phyloP scores from a whole-genome alignment of 1,140 invertebrate genomes.

The Andrena cerasifolii region DNA sequence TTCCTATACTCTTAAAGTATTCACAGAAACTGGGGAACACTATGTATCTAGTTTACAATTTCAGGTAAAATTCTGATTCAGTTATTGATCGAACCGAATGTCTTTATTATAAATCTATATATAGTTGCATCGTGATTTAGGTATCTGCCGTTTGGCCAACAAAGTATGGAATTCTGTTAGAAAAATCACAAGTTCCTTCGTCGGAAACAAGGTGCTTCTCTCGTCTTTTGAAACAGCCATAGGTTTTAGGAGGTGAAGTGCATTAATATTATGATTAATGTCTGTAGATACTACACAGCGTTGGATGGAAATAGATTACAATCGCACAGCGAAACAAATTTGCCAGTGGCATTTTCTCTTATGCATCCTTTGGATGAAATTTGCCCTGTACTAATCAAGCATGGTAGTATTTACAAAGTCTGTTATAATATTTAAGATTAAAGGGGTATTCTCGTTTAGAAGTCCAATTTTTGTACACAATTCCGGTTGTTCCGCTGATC shows the following conservation, averaged over 20 bases:
- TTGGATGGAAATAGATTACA: slow-evolving; percentile 73
- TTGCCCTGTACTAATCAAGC: slow-evolving; percentile 90
- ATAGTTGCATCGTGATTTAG: slow-evolving; percentile 63
- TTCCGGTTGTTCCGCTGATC: too few species aligned
- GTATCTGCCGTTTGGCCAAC: slow-evolving; percentile 87
- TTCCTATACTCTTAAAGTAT: slow-evolving; percentile 89
- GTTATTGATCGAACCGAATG: slow-evolving; percentile 4
- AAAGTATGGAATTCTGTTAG: slow-evolving; percentile 90
- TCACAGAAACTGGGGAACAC: slow-evolving; percentile 90
- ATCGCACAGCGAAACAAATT: slow-evolving; percentile 64
- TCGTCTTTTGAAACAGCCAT: neutral
- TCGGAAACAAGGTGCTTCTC: slow-evolving; percentile 64
- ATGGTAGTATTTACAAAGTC: slow-evolving; percentile 75
- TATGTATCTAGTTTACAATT: slow-evolving; percentile 92
- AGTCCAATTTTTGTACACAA: too few species aligned
- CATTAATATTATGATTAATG: neutral
- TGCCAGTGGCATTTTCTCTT: slow-evolving; percentile 87
- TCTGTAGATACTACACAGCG: slow-evolving; percentile 68
- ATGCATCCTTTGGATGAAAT: slow-evolving; percentile 95
- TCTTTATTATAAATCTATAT: neutral
- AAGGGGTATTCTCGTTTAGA: too few species aligned
- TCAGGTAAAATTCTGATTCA: slow-evolving; percentile 84
- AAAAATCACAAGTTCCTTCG: slow-evolving; percentile 82
- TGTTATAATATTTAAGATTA: neutral
- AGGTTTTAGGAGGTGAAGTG: neutral